Base-by-base conservation (phyloP, 2,888 invertebrate genomes). In the Baronia brevicornis region DNA sequence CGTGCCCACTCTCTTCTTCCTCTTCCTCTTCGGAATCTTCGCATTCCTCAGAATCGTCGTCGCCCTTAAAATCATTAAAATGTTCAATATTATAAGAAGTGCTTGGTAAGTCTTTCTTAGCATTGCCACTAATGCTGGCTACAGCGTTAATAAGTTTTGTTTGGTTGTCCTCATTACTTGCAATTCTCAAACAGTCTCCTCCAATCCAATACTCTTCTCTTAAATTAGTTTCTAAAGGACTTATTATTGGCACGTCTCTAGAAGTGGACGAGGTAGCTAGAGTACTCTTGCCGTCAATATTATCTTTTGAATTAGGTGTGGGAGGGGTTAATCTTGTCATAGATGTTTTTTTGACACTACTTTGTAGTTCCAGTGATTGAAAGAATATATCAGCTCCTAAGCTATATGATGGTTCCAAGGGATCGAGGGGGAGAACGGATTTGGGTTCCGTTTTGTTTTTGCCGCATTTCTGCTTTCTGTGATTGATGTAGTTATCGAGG, bases 351-450 rank as follows among this genome's bases (percentile, higher is more conserved):
- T 90, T 90, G 0, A 87, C 84, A 51, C 91, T 91, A 54, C 93
- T 93, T 52, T 92, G 92, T 6, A 94, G 62, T 55, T 93, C 91
- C 17, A 96, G 69, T 0, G 93, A 93, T 18, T 92, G 93, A 54
- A 96, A 96, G 68, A 96, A 96, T 3, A 94, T 91, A 59, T 93
- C 93, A 0, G 94, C 94, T 41, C 91, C 92, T 3, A 92, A 75
- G 27, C 86, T 87, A 47, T 90, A 89, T 38, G 75, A 50, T 33
- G 84, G 64, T 60, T 85, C 71, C 43, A 86, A 44, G 23, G 78
- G 36, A 39, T 85, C 69, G 34, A 79, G 62, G 0, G 71, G 46
- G 4, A 77, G 48, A 12, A 67, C 73, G 1, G 67, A 41, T 47
- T 74, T 74, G 0, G 48, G 45, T 14, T 62, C 63, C 2, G 46